Conservation (phyloP, 2,113 vertebrate species). For the Camelus bactrianus region DNA sequence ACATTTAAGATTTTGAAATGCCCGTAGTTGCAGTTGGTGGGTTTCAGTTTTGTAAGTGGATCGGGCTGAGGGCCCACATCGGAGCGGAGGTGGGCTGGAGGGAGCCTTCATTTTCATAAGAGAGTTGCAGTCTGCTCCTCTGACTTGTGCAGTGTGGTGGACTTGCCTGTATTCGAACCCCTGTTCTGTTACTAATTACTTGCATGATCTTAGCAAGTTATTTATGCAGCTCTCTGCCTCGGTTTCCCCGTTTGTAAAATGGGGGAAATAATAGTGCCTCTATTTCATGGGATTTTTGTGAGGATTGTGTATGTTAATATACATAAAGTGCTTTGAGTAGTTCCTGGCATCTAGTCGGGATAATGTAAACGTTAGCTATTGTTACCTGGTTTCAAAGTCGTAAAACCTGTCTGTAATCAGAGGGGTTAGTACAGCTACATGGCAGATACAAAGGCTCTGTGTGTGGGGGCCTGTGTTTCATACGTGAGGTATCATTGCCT, state of each 20-base stretch:
- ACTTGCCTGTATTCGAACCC: neutral
- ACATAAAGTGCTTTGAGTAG: constrained; percentile 6
- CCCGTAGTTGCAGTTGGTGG: neutral
- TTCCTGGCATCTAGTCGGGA: neutral
- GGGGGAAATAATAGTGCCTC: neutral
- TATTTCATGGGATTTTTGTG: neutral
- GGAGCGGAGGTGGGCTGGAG: neutral
- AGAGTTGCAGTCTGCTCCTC: neutral
- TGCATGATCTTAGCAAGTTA: neutral
- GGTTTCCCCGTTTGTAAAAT: constrained; percentile 26
- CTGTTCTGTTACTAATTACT: neutral
- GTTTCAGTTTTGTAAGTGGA: neutral
- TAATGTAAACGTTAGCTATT: constrained; percentile 37
- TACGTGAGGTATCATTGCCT: neutral
- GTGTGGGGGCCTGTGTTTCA: neutral
- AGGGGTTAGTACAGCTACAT: constrained; percentile 21
- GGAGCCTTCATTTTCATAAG: constrained; percentile 20
- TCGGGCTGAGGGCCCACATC: neutral
- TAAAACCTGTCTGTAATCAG: constrained; percentile 37
- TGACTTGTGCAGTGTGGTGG: neutral
- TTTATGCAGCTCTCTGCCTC: neutral
- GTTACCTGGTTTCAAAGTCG: constrained; percentile 55
- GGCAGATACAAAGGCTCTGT: neutral
- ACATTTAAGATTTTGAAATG: constrained; percentile 49
- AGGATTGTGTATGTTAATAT: constrained; percentile 15